These are phyloP conservation scores for Neria commutata DNA, from an alignment of 2,888 invertebrate species.

Conservation along the genomic window DNA sequence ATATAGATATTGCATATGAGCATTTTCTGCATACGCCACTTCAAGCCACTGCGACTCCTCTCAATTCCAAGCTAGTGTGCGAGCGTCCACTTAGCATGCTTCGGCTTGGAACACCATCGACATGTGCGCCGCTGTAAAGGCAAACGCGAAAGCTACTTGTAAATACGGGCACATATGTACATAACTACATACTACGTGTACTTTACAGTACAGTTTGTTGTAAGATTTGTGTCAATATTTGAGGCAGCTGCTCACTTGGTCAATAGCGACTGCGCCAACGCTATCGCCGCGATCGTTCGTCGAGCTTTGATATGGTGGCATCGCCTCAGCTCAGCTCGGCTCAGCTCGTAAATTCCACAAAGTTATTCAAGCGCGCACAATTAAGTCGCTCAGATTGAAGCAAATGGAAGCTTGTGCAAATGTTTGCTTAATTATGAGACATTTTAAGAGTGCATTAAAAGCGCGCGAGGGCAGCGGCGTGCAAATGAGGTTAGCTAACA, in stretches of 20 bases:
- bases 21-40: no score
- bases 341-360: constrained; percentile 7
- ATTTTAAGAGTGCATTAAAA: no score
- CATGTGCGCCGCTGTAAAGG: no score
- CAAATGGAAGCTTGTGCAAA: constrained; percentile 9
- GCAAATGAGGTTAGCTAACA: background rate
- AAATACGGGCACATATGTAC: no score
- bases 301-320: background rate
- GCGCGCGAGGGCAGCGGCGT: background rate
- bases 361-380: constrained; percentile 16
- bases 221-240: background rate
- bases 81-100: no score
- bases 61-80: no score
- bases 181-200: no score
- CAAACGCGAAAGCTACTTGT: no score
- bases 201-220: no score
- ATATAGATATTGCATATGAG: no score
- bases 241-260: constrained; percentile 5
- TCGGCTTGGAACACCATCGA: no score
- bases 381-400: constrained; percentile 12
- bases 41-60: no score
- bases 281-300: background rate
- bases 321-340: background rate
- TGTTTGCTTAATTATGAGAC: constrained; percentile 13
- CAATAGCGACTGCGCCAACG: background rate